Evolutionary conservation across 2,113 vertebrate genomes (phyloP).

Genomic region (Lethenteron camtschaticum): DNA sequence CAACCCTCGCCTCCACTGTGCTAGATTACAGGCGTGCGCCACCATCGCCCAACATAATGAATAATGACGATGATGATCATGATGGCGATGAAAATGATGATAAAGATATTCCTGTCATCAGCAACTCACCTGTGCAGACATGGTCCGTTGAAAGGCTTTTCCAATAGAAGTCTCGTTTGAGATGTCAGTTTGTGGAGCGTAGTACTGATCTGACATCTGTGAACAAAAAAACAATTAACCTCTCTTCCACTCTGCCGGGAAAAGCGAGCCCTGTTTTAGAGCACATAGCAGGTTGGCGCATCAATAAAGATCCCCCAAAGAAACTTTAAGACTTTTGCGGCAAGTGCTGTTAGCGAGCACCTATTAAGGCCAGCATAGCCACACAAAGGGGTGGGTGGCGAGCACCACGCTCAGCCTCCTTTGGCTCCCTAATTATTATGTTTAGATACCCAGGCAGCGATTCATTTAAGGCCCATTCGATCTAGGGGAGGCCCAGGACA

Average conservation of each 20-base stretch:
- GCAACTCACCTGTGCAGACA: slow-evolving; percentile 69
- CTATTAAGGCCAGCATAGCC: slow-evolving; percentile 6
- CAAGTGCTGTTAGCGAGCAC: neutral
- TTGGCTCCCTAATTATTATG: no score
- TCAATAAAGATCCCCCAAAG: neutral
- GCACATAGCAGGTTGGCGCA: no score
- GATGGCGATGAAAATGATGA: neutral
- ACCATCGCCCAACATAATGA: neutral
- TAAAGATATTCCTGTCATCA: neutral
- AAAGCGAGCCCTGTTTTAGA: neutral
- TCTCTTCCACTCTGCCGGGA: no score
- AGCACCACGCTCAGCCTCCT: neutral
- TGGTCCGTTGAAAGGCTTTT: slow-evolving; percentile 96
- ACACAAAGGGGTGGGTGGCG: neutral
- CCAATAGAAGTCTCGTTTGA: slow-evolving; percentile 96
- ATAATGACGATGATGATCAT: neutral
- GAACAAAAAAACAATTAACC: slow-evolving; percentile 10
- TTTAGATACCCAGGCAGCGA: no score
- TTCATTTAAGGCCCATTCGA: no score
- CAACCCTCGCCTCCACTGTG: no score
- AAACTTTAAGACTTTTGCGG: neutral
- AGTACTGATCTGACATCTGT: slow-evolving; percentile 98
- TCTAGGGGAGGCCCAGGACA: no score
- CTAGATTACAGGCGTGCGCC: no score
- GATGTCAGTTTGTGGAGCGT: slow-evolving; percentile 89